Evolutionary conservation across 2,113 vertebrate species (phyloP).

Genomic region (Hemibagrus wyckioides): DNA sequence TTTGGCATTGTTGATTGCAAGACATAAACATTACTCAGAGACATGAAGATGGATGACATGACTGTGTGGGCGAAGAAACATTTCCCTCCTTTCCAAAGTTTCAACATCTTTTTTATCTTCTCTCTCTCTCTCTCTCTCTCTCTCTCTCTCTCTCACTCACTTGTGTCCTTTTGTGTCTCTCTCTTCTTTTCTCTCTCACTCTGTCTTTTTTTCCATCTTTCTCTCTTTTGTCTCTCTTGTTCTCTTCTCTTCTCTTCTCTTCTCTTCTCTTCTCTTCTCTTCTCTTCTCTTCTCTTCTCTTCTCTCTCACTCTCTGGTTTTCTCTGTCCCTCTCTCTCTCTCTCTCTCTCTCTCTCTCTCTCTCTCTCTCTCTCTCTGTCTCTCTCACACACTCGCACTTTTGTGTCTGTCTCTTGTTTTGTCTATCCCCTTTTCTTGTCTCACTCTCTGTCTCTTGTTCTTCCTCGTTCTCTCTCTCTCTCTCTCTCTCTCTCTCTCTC

Average conservation of each 20-base stretch:
- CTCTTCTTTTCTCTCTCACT: background rate
- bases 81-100: constrained; percentile 31
- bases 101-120: background rate
- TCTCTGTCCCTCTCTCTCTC: background rate
- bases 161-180: background rate
- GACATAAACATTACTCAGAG: constrained; percentile 33
- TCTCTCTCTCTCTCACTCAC: background rate
- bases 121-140: constrained; percentile 16
- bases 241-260: background rate
- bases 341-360: constrained; percentile 8
- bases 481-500: background rate
- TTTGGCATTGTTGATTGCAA: constrained; percentile 30
- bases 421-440: background rate
- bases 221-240: background rate
- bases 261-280: constrained; percentile 6
- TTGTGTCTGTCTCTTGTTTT: background rate
- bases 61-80: constrained; percentile 28
- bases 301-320: background rate
- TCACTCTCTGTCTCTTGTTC: constrained; percentile 1
- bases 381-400: background rate
- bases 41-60: constrained; percentile 36
- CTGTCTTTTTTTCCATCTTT: constrained; percentile 19
- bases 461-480: constrained; percentile 15
- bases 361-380: constrained; percentile 13
- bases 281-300: constrained; percentile 14